These are phyloP conservation scores for Sander vitreus DNA, from an alignment of 2,113 vertebrate genomes.

Conservation along the genomic window DNA sequence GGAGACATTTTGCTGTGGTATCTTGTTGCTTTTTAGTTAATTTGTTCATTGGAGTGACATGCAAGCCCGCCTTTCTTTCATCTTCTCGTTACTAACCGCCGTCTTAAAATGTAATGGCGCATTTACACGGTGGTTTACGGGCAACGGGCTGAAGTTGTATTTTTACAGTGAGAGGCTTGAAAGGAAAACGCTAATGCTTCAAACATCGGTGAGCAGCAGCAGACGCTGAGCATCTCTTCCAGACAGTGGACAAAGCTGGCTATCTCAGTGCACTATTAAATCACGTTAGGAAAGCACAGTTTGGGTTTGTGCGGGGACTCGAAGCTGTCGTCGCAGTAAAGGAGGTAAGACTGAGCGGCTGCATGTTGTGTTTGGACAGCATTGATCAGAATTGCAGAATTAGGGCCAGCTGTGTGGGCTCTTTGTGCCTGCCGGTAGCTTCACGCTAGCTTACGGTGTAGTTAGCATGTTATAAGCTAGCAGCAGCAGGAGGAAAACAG, in stretches of 20 bases:
- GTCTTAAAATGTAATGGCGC: constrained; percentile 18
- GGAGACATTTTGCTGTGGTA: accelerated
- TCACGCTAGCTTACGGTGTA: constrained; percentile 54
- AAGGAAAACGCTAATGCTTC: constrained; percentile 51
- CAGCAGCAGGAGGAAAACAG: background rate
- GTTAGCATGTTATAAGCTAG: constrained; percentile 41
- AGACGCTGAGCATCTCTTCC: constrained; percentile 47
- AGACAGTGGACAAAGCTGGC: constrained; percentile 3
- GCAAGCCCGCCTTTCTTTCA: accelerated
- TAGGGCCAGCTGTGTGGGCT: constrained; percentile 47
- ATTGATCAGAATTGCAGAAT: background rate
- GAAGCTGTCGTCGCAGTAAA: background rate
- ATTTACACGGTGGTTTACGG: constrained; percentile 48
- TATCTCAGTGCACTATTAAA: background rate
- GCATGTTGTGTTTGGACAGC: constrained; percentile 17
- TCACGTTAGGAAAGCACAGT: background rate
- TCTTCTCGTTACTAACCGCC: background rate
- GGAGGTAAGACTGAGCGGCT: constrained; percentile 59
- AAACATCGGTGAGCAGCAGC: constrained; percentile 39
- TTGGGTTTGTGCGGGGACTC: background rate
- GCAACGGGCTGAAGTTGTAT: constrained; percentile 40
- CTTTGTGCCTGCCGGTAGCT: constrained; percentile 67
- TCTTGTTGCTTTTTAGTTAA: background rate
- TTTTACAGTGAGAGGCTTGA: constrained; percentile 53
- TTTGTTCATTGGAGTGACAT: accelerated